Base-by-base conservation (phyloP, 2,797 vertebrate species). In the Psittacula echo region DNA sequence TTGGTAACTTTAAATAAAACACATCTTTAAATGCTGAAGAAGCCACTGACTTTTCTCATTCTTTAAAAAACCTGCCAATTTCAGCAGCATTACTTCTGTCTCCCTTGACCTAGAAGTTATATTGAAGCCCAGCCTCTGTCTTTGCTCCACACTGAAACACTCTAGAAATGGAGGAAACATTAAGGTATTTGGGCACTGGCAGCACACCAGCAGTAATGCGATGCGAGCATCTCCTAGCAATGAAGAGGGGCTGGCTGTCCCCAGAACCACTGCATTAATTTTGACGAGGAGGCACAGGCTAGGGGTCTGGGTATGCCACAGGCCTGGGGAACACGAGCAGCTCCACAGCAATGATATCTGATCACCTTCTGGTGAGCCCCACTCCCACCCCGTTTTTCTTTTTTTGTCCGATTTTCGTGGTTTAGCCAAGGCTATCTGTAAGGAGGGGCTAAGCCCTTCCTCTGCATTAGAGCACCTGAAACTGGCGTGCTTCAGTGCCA, bases 381-480 rank as follows among this genome's bases (percentile, higher is more conserved):
- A 18, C 23, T 11, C 5, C 4, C 5, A 2, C 8, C 8, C 3
- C 1, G 2, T 26, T 21, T 20, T 7, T 9, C 5, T 16, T 14
- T 51, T 11, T 11, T 20, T 9, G 0, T 18, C 47, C 32, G 11
- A 53, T 79, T 58, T 51, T 67, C 32, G 18, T n/a, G 14, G 45
- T 80, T 60, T 60, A 70, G 34, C 30, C 37, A 11, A 34, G 54
- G 13, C 22, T 71, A 7, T 30, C 15, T 39, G 5, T 60, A 68
- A 32, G 21, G n/a, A 42, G 19, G 11, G 1, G 6, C 27, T 14
- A 34, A 92, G n/a, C 41, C 37, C 45, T 68, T 34, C 11, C 11
- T 15, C 60, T 76, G 29, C 9, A 29, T 44, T 32, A 68, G 60
- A 44, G 3, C 34, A 32, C 60, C 68, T 34, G 65, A 68, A 87